These are phyloP conservation scores for Etia nguti DNA, from an alignment of 2,113 vertebrate genomes.

Conservation along the genomic window DNA sequence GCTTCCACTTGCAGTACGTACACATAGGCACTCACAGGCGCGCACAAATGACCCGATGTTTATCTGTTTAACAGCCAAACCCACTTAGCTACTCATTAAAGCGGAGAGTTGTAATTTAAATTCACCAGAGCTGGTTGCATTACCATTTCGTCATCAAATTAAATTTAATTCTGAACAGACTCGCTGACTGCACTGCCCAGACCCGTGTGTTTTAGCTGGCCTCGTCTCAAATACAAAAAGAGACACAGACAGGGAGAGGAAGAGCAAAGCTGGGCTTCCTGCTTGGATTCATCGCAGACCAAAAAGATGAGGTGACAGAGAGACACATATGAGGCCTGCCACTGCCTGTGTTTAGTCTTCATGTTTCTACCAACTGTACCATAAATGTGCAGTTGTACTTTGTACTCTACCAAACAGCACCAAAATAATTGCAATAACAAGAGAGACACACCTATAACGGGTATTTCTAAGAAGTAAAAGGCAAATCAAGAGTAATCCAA, in stretches of 20 bases:
- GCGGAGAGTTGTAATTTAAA: constrained; percentile 3
- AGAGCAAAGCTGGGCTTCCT: not conserved
- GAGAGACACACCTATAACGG: not conserved
- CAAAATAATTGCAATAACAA: not conserved
- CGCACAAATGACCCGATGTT: not conserved
- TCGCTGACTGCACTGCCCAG: constrained; percentile 8
- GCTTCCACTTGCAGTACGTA: not conserved
- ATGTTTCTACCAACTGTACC: not conserved
- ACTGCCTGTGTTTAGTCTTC: not conserved
- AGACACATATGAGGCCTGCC: not conserved
- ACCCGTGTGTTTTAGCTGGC: constrained; percentile 32
- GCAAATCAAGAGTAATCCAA: not conserved
- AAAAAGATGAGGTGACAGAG: not conserved
- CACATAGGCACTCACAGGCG: not conserved
- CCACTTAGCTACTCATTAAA: constrained; percentile 24
- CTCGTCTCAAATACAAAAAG: not conserved
- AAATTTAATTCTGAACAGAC: constrained; percentile 27
- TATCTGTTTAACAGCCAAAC: constrained; percentile 20
- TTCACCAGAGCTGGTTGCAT: constrained; percentile 15
- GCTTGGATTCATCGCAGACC: not conserved
- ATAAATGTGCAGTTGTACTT: not conserved
- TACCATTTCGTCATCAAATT: constrained; percentile 47
- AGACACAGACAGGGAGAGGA: not conserved
- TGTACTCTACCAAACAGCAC: not conserved
- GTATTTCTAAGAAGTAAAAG: not conserved